phyloP scores from a whole-genome alignment of 2,797 vertebrate species.

The Microctenopoma stevenorrisi region DNA sequence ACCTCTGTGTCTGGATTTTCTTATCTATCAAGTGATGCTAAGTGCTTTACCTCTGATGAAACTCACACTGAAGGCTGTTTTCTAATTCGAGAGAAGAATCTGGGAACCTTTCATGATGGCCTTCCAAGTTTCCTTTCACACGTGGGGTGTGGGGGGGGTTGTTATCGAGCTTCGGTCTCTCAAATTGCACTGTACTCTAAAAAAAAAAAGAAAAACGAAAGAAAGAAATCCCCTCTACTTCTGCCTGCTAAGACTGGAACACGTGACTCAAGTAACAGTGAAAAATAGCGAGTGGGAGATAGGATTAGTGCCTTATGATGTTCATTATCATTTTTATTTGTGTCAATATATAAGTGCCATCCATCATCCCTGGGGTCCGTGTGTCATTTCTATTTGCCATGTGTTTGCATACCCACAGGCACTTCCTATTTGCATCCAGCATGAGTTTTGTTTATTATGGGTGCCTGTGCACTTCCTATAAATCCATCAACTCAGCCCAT shows the following conservation, averaged over 20 bases:
- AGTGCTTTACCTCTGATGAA: slow-evolving; percentile 46
- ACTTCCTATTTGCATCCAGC: slow-evolving; percentile 68
- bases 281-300: slow-evolving; percentile 24
- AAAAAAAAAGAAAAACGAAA: slow-evolving; percentile 5
- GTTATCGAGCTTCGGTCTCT: neutral
- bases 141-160: too few species aligned
- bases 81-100: slow-evolving; percentile 59
- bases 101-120: slow-evolving; percentile 37
- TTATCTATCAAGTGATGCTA: slow-evolving; percentile 42
- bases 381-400: slow-evolving; percentile 67
- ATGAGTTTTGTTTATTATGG: slow-evolving; percentile 63
- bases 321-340: slow-evolving; percentile 61
- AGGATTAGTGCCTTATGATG: slow-evolving; percentile 53
- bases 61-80: slow-evolving; percentile 33
- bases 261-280: slow-evolving; percentile 23
- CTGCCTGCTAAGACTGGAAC: neutral
- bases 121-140: slow-evolving; percentile 21
- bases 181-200: neutral
- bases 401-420: slow-evolving; percentile 53
- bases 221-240: neutral
- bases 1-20: slow-evolving; percentile 27
- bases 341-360: slow-evolving; percentile 64
- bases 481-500: slow-evolving; percentile 67
- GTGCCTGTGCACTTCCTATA: slow-evolving; percentile 54
- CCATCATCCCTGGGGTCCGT: slow-evolving; percentile 54